Evolutionary conservation across 23 tunicate genomes (phyloP).

Genomic region (Halocynthia roretzi): DNA sequence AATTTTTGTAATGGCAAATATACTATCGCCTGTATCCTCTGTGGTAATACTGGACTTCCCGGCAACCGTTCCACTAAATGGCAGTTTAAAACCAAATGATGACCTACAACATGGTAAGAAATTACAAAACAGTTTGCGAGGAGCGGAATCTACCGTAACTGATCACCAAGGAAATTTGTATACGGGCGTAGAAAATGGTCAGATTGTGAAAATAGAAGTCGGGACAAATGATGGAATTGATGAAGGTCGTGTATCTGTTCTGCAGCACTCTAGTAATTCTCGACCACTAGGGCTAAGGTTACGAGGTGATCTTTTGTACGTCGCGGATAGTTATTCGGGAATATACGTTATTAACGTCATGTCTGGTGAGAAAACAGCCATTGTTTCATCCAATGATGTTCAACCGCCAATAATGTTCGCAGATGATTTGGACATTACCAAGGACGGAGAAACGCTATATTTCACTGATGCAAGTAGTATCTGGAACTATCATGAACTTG

Average conservation of each 20-base stretch:
- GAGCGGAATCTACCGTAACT: constrained; percentile 12
- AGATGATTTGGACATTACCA: constrained; percentile 8
- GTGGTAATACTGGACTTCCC: no score
- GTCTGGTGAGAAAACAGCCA: neutral
- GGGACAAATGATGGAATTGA: neutral
- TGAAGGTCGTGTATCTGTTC: no score
- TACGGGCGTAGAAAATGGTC: constrained; percentile 13
- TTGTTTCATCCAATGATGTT: constrained; percentile 5
- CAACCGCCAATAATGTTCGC: constrained; percentile 5
- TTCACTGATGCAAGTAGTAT: constrained; percentile 16
- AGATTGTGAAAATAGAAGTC: neutral
- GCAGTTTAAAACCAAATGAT: no score
- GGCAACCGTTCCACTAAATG: no score
- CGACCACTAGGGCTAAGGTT: no score
- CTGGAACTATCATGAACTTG: constrained; percentile 9
- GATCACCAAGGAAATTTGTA: constrained; percentile 19
- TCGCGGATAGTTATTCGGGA: constrained; percentile 18
- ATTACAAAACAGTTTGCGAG: neutral
- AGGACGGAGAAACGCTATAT: constrained; percentile 9
- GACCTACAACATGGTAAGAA: neutral
- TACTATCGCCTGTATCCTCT: no score
- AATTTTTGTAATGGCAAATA: no score
- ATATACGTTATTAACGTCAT: neutral
- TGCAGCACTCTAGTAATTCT: no score
- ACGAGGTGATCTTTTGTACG: neutral